phyloP scores from a whole-genome alignment of 2,888 invertebrate species.

The Oscheius onirici region DNA sequence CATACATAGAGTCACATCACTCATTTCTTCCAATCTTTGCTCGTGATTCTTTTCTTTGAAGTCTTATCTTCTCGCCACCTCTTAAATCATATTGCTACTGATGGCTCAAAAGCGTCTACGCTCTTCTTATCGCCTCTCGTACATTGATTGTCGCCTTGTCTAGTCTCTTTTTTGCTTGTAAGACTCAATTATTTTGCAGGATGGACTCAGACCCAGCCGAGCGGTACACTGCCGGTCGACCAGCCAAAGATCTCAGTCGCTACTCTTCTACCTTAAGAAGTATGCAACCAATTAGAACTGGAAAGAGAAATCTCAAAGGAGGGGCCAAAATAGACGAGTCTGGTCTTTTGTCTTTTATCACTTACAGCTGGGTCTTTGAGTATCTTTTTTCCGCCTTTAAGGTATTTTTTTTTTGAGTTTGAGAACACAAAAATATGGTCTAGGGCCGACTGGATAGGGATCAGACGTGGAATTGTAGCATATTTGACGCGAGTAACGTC shows the following conservation, averaged over 20 bases:
- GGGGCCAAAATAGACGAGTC: constrained; percentile 70
- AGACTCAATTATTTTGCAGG: constrained; percentile 24
- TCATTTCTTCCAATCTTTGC: too few species aligned
- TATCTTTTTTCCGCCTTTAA: constrained; percentile 71
- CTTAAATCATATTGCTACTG: not conserved
- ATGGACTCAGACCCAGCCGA: constrained; percentile 40
- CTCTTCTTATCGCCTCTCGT: constrained; percentile 12
- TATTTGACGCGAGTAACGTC: constrained; percentile 71
- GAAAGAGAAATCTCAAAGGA: constrained; percentile 38
- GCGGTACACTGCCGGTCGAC: constrained; percentile 34
- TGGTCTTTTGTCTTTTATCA: constrained; percentile 72
- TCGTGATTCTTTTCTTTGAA: not conserved
- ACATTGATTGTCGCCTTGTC: constrained; percentile 19
- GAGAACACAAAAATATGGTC: not conserved
- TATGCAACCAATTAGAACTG: constrained; percentile 36
- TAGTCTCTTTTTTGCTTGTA: not conserved
- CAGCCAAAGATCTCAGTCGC: constrained; percentile 35
- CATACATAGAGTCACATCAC: too few species aligned
- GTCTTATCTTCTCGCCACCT: not conserved
- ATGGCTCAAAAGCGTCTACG: not conserved
- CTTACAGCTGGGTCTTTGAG: constrained; percentile 73
- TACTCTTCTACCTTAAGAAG: constrained; percentile 39
- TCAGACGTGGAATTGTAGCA: constrained; percentile 69
- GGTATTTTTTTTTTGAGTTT: constrained; percentile 17
- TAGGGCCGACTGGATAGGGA: constrained; percentile 55